Conservation (phyloP, 37 sponge, comb jelly and placozoan genomes). For the Chondrosia reniformis region DNA sequence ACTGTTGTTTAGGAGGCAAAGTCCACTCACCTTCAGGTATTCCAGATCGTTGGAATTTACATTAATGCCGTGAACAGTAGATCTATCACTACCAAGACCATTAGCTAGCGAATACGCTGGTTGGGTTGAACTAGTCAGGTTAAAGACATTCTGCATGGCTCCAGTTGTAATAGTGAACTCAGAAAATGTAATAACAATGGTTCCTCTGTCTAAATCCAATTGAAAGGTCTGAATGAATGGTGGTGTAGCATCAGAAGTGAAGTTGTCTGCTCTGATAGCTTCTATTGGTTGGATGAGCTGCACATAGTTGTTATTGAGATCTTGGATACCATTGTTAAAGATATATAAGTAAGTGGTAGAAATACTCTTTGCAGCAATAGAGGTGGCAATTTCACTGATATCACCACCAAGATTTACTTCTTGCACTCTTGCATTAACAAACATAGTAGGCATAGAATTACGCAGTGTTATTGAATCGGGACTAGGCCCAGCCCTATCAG, state of each 20-base stretch:
- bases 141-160: slow-evolving; percentile 4
- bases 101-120: slow-evolving; percentile 13
- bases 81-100: neutral
- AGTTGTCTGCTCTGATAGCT: slow-evolving; percentile 56
- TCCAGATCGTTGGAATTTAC: slow-evolving; percentile 15
- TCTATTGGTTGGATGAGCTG: slow-evolving; percentile 54
- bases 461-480: slow-evolving; percentile 7
- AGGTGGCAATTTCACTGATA: slow-evolving; percentile 7
- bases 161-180: slow-evolving; percentile 30
- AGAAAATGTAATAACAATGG: slow-evolving; percentile 47
- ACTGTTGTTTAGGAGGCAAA: slow-evolving; percentile 34
- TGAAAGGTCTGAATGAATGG: slow-evolving; percentile 52
- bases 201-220: slow-evolving; percentile 61
- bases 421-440: slow-evolving; percentile 20
- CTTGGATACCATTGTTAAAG: slow-evolving; percentile 62
- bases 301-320: slow-evolving; percentile 65
- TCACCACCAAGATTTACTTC: slow-evolving; percentile 8
- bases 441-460: neutral
- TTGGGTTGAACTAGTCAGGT: slow-evolving; percentile 18
- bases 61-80: too few species aligned
- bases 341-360: slow-evolving; percentile 62
- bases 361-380: slow-evolving; percentile 27
- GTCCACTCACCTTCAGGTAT: slow-evolving; percentile 20
- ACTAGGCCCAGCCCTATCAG: slow-evolving; percentile 28
- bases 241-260: slow-evolving; percentile 68